These are phyloP conservation scores for Euschistus heros DNA, from an alignment of 1,140 invertebrate species.

Conservation along the genomic window DNA sequence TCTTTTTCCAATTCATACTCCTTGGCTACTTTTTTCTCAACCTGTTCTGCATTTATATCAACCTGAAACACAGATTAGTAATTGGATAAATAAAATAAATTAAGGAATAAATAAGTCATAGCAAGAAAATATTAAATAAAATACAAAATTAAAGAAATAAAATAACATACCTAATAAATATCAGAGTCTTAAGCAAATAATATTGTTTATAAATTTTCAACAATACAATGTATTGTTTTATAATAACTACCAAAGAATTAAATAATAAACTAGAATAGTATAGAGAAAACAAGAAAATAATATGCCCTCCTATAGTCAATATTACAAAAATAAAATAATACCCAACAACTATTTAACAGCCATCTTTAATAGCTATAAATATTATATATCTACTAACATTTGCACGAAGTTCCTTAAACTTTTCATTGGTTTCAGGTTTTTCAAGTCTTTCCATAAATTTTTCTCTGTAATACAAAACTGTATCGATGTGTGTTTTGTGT, in stretches of 20 bases:
- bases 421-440: slow-evolving; percentile 62
- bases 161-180: no score
- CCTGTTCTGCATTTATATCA: slow-evolving; percentile 15
- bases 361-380: not conserved
- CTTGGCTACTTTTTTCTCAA: slow-evolving; percentile 10
- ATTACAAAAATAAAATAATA: not conserved
- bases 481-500: slow-evolving; percentile 64
- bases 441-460: slow-evolving; percentile 63
- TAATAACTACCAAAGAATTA: no score
- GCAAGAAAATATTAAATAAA: not conserved
- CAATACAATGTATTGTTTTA: no score
- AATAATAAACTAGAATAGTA: no score
- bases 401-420: slow-evolving; percentile 52
- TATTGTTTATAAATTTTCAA: no score
- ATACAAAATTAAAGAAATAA: no score
- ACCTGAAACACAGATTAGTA: slow-evolving; percentile 18
- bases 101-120: not conserved
- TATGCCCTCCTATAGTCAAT: not conserved
- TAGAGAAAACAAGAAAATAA: no score
- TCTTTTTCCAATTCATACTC: slow-evolving; percentile 18
- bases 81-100: not conserved
- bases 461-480: slow-evolving; percentile 62
- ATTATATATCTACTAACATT: slow-evolving; percentile 37
- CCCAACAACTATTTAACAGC: not conserved
- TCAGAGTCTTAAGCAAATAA: no score